A percentile compares a stretch with the other conserved stretches of the same genome.
Evolutionary conservation across 1,140 invertebrate species (phyloP).

Genomic region (Apis mellifera): DNA sequence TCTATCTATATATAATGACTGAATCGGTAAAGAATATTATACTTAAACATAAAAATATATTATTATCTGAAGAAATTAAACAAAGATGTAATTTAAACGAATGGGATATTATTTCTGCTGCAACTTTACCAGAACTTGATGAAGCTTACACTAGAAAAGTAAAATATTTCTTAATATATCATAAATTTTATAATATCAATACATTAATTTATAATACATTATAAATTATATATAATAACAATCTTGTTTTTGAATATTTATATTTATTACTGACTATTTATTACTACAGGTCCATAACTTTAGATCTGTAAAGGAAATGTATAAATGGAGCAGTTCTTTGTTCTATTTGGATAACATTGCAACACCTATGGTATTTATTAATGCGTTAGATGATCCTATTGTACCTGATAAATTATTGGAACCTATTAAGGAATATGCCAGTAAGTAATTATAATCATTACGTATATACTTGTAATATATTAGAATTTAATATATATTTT

Average conservation of each 20-base stretch:
- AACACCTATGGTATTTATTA: constrained; percentile 94
- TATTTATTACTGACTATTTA: constrained; percentile 16
- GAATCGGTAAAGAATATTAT: constrained; percentile 94
- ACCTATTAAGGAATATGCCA: constrained; percentile 87
- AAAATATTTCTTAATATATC: not conserved
- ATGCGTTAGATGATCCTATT: constrained; percentile 93
- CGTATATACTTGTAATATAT: not conserved
- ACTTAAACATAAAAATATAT: constrained; percentile 87
- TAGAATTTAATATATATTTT: not conserved
- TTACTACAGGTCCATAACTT: constrained; percentile 88
- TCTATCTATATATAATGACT: constrained; percentile 96
- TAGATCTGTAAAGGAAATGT: constrained; percentile 88
- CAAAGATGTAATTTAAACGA: constrained; percentile 87
- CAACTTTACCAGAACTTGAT: constrained; percentile 92
- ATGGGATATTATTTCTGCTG: constrained; percentile 90
- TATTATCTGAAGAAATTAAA: constrained; percentile 89
- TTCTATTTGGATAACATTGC: constrained; percentile 89
- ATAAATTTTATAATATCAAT: not conserved
- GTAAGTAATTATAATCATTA: constrained; percentile 82
- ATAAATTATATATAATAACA: not conserved
- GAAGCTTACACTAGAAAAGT: constrained; percentile 91
- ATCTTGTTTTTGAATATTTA: constrained; percentile 20
- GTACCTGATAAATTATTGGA: constrained; percentile 88
- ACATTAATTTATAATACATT: not conserved
- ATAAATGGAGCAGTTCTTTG: constrained; percentile 90